Evolutionary conservation across 1,140 invertebrate genomes (phyloP).

Genomic region (Diorhabda carinulata): DNA sequence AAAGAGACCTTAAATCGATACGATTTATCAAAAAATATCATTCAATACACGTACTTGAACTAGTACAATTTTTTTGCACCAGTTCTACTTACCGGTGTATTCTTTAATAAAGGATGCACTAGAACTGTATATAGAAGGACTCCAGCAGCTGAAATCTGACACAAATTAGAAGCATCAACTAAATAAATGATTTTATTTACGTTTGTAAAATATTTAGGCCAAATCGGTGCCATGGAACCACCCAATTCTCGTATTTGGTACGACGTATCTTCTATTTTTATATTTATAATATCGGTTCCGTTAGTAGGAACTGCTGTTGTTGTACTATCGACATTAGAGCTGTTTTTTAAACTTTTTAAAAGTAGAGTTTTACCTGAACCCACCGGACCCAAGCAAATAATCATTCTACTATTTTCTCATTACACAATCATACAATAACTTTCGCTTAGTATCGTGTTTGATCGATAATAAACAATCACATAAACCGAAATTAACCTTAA

Average conservation of each 20-base stretch:
- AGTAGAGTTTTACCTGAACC: conserved; percentile 79
- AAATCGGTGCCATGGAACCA: conserved; percentile 73
- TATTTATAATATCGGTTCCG: conserved; percentile 68
- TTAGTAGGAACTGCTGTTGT: conserved; percentile 72
- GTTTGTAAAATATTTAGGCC: conserved; percentile 65
- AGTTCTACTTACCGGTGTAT: conserved; percentile 53
- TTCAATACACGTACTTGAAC: no score
- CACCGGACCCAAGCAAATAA: conserved; percentile 70
- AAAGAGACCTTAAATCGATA: no score
- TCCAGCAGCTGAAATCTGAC: conserved; percentile 75
- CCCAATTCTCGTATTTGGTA: conserved; percentile 64
- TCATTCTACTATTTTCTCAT: conserved; percentile 37
- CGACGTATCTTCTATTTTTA: conserved; percentile 53
- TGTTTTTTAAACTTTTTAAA: conserved; percentile 65
- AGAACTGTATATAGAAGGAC: conserved; percentile 70
- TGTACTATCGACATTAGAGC: conserved; percentile 63
- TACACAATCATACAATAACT: no score
- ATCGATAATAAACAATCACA: not conserved
- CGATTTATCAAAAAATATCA: no score
- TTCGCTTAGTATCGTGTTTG: not conserved
- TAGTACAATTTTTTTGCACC: no score
- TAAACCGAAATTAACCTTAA: not conserved
- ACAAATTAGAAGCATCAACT: conserved; percentile 73
- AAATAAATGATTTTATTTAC: conserved; percentile 72
- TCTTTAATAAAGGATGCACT: conserved; percentile 62